Evolutionary conservation across 2,888 invertebrate species (phyloP).

Genomic region (Hydrotaea diabolus): DNA sequence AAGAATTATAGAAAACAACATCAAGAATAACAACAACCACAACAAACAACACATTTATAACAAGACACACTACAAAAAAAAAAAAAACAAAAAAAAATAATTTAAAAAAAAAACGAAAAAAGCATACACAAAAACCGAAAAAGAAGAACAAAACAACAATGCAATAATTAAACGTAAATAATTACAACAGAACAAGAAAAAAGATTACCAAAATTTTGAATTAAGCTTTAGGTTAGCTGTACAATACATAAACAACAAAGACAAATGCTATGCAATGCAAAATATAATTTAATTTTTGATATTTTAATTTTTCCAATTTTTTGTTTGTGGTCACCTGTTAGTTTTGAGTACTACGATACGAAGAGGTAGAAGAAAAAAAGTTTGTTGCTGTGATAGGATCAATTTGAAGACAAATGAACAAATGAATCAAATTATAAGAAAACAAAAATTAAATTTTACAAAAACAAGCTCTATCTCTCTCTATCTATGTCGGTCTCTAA

Average conservation of each 20-base stretch:
- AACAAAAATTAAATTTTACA: constrained; percentile 32
- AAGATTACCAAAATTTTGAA: constrained; percentile 42
- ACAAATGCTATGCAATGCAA: constrained; percentile 29
- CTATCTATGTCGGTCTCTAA: not conserved
- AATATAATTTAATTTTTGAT: constrained; percentile 26
- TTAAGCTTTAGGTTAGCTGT: constrained; percentile 64
- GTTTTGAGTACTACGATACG: constrained; percentile 38
- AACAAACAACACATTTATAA: constrained; percentile 4
- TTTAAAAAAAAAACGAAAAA: constrained; percentile 53
- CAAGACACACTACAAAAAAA: constrained; percentile 6
- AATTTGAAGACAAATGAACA: constrained; percentile 65
- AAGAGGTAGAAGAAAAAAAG: constrained; percentile 64
- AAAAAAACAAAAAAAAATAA: constrained; percentile 57
- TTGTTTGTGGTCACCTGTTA: not conserved
- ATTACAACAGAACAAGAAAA: not conserved
- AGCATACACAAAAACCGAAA: not conserved
- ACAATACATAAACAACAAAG: constrained; percentile 39
- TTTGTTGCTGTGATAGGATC: constrained; percentile 74
- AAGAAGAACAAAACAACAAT: constrained; percentile 58
- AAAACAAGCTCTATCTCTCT: not conserved
- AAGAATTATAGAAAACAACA: constrained; percentile 61
- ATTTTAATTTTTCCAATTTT: constrained; percentile 27
- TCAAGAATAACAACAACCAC: constrained; percentile 52
- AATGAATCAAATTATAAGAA: constrained; percentile 58
- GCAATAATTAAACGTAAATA: constrained; percentile 64